These are phyloP conservation scores for Cryptoblepharus egeriae DNA, from an alignment of 2,797 vertebrate genomes.

Conservation along the genomic window DNA sequence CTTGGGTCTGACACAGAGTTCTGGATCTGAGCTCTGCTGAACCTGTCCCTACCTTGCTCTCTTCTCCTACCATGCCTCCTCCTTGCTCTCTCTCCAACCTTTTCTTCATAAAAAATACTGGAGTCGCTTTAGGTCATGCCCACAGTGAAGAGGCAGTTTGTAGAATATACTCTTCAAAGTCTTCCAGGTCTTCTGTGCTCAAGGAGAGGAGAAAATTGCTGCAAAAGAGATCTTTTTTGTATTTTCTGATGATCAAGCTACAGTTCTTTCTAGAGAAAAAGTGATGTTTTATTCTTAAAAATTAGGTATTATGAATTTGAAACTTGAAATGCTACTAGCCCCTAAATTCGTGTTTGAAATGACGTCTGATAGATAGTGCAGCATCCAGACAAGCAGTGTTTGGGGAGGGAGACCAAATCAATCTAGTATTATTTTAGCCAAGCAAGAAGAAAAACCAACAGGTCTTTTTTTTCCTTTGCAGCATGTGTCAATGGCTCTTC, in stretches of 20 bases:
- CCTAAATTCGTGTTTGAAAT: neutral
- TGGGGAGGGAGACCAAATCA: neutral
- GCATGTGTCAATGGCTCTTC: slow-evolving; percentile 75
- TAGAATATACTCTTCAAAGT: slow-evolving; percentile 5
- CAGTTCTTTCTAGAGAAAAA: neutral
- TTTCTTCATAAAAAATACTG: neutral
- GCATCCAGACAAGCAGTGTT: neutral
- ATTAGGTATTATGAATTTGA: neutral
- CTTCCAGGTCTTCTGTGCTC: slow-evolving; percentile 4
- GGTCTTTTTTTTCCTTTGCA: slow-evolving; percentile 25
- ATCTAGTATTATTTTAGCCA: neutral
- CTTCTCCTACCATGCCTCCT: no score
- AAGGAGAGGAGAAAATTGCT: neutral
- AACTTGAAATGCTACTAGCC: neutral
- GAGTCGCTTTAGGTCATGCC: neutral
- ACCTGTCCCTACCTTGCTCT: no score
- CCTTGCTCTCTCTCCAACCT: no score
- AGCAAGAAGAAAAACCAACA: no score
- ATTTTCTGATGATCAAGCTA: neutral
- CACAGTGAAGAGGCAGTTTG: neutral
- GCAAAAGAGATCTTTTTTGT: neutral
- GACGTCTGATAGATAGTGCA: slow-evolving; percentile 4
- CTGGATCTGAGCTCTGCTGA: no score
- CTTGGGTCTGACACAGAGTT: no score
- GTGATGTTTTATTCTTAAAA: neutral